Base-by-base conservation (phyloP, 2,797 vertebrate species). In the Echeneis naucrates region DNA sequence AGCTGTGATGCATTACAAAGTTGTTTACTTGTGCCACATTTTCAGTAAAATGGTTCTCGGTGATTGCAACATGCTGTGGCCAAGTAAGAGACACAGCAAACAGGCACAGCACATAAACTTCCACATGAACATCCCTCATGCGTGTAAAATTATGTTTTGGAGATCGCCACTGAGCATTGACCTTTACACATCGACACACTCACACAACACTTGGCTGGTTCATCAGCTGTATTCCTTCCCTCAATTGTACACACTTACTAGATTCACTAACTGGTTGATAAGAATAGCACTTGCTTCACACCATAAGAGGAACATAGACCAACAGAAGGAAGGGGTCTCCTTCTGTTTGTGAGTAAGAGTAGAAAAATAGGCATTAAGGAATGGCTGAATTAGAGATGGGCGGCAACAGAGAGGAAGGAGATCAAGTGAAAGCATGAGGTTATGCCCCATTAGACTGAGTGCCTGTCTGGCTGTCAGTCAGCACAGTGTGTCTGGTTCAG, bases 391-490 rank as follows among this genome's bases (percentile, higher is more conserved):
- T 32, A 71, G 55, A 63, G 38, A 63, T 45, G 24, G 40, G 40
- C 0, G 30, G 32, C 56, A 33, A 51, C 23, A 48, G 40, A 66
- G 47, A 30, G 26, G 40, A 19, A 30, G 51, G 55, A 19, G 54
- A 68, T 27, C n/a, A 19, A 45, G 66, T 78, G 83, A 82, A 72
- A 72, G 65, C 72, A 56, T 81, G 63, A 73, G 67, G 75, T 80
- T 75, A 51, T 73, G 69, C 76, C 35, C 73, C 80, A 86, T 84
- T 74, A 75, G 42, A 77, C 78, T 55, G 71, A 80, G 63, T 68
- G 80, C 78, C 58, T 77, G 83, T 59, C 71, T 86, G 86, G 37
- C 68, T 77, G 83, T 86, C 85, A 83, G 52, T 81, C 74, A 78
- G 77, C 48, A 19, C 55, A 47, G 63, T 33, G 80, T 78, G 69